phyloP scores from a whole-genome alignment of 92 coral and sea anemone genomes.

The Plumapathes pennacea region DNA sequence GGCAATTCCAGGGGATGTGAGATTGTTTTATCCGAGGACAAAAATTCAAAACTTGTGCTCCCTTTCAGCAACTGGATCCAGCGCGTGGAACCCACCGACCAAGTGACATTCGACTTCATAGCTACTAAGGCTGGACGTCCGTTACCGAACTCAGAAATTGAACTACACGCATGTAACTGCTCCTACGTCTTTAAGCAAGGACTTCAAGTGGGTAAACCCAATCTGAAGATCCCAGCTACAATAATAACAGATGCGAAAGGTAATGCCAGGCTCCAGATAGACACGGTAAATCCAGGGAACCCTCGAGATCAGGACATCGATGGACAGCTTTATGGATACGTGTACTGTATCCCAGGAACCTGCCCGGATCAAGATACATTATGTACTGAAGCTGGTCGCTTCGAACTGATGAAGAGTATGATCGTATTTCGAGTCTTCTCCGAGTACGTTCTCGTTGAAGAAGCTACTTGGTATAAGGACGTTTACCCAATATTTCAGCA shows the following conservation, averaged over 20 bases:
- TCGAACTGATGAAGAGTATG: slow-evolving; percentile 26
- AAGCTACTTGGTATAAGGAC: slow-evolving; percentile 65
- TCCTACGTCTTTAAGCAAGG: background rate
- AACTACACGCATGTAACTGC: slow-evolving; percentile 15
- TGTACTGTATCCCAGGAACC: slow-evolving; percentile 25
- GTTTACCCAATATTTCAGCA: slow-evolving; percentile 72
- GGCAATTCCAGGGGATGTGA: slow-evolving; percentile 16
- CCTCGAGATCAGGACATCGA: slow-evolving; percentile 52
- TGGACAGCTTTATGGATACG: slow-evolving; percentile 61
- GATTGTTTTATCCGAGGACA: slow-evolving; percentile 48
- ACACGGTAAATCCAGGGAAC: slow-evolving; percentile 55
- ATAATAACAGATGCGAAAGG: slow-evolving; percentile 44
- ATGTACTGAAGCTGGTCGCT: slow-evolving; percentile 1
- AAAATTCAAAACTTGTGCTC: slow-evolving; percentile 60
- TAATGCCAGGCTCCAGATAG: slow-evolving; percentile 19
- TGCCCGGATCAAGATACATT: no score
- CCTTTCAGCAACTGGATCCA: slow-evolving; percentile 54
- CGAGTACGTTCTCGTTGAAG: background rate
- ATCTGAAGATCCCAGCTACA: background rate
- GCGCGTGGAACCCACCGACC: slow-evolving; percentile 54
- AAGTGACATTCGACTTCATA: slow-evolving; percentile 26
- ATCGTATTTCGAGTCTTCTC: slow-evolving; percentile 46
- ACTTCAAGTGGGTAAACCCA: slow-evolving; percentile 15
- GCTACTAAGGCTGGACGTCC: slow-evolving; percentile 64
- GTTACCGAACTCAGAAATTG: slow-evolving; percentile 4